Evolutionary conservation across 2,888 invertebrate species (phyloP).

Genomic region (Melikaiella ostensackeni): DNA sequence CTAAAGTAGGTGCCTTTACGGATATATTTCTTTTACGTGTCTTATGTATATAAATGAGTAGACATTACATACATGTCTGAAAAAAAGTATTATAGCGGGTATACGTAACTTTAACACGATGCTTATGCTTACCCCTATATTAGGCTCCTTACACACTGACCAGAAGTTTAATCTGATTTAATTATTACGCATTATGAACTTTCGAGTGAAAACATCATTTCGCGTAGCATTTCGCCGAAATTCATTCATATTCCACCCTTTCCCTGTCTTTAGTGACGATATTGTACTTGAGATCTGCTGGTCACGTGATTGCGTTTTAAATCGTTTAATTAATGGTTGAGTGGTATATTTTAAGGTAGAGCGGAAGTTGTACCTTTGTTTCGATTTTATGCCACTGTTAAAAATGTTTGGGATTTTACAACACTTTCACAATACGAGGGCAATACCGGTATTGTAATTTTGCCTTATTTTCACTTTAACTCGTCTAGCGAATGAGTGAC

Average conservation of each 20-base stretch:
- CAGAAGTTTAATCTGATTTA: slow-evolving; percentile 71
- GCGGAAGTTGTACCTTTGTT: too few species aligned
- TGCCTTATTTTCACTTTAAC: too few species aligned
- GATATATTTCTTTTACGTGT: slow-evolving; percentile 29
- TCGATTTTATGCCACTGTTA: too few species aligned
- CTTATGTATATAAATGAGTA: slow-evolving; percentile 24
- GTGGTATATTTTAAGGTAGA: too few species aligned
- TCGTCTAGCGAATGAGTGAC: too few species aligned
- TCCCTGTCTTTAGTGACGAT: neutral
- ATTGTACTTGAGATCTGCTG: neutral
- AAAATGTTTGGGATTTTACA: too few species aligned
- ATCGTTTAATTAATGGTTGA: slow-evolving; percentile 17
- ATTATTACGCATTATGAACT: slow-evolving; percentile 70
- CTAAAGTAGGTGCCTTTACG: slow-evolving; percentile 15
- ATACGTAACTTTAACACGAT: slow-evolving; percentile 41
- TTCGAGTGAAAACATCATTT: slow-evolving; percentile 47
- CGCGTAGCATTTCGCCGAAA: slow-evolving; percentile 36
- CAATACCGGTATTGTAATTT: too few species aligned
- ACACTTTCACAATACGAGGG: too few species aligned
- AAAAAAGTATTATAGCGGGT: slow-evolving; percentile 13
- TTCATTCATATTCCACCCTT: slow-evolving; percentile 25
- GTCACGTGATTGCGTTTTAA: slow-evolving; percentile 34
- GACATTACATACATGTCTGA: neutral
- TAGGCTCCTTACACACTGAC: slow-evolving; percentile 64
- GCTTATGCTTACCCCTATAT: slow-evolving; percentile 64